Evolutionary conservation across 2,797 vertebrate species (phyloP).

Genomic region (Oceanodroma leucorhoa): DNA sequence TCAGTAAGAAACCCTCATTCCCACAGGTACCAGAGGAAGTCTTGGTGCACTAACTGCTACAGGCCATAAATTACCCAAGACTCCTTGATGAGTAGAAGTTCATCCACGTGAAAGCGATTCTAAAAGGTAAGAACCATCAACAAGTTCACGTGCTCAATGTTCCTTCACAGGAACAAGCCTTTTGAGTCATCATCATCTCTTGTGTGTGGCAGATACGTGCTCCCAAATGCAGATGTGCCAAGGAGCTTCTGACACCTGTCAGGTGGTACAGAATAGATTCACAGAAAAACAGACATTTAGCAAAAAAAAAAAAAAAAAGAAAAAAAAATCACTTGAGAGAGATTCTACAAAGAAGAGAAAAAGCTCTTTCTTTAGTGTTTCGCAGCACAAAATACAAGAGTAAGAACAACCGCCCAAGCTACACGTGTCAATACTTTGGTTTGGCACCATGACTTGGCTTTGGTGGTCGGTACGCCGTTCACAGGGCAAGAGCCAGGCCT

Average conservation of each 20-base stretch:
- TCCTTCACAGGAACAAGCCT: neutral
- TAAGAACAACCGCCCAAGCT: neutral
- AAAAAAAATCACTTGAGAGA: neutral
- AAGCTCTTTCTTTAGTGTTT: neutral
- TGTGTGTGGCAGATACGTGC: accelerated
- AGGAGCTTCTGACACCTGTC: neutral
- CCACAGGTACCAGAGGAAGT: neutral
- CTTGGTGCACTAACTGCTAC: neutral
- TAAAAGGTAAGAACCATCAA: neutral
- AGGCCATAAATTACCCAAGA: neutral
- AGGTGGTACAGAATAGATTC: neutral
- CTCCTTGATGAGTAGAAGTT: neutral
- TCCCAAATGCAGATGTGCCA: neutral
- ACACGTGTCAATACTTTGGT: neutral
- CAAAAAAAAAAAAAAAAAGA: neutral
- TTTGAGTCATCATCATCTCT: neutral
- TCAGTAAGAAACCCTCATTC: neutral
- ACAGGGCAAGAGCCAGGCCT: neutral
- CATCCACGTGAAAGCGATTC: neutral
- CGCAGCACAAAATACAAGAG: neutral
- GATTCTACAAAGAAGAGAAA: neutral
- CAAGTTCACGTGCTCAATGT: accelerated
- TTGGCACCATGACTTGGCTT: neutral
- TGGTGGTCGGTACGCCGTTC: neutral
- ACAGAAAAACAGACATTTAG: neutral